Evolutionary conservation across 2,797 vertebrate genomes (phyloP).

Genomic region (Streptopelia turtur): DNA sequence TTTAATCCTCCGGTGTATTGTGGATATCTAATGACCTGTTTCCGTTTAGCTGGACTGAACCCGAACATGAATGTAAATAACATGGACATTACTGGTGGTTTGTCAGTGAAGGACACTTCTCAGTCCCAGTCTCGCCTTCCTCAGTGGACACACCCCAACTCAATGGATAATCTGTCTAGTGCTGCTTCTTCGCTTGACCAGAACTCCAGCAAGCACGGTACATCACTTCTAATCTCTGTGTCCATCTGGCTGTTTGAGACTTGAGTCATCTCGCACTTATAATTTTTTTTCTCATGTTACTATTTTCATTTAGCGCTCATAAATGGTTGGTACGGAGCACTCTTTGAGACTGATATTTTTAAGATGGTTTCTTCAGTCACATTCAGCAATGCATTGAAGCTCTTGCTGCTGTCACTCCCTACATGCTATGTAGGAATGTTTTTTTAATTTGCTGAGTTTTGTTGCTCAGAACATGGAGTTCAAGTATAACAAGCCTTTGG

Average conservation of each 20-base stretch:
- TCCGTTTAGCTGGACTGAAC: conserved; percentile 91
- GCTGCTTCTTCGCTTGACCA: conserved; percentile 93
- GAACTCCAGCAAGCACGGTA: conserved; percentile 96
- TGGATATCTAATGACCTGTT: not conserved
- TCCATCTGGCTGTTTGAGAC: not conserved
- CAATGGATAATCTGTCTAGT: conserved; percentile 91
- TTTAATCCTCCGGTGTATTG: not conserved
- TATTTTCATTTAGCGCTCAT: not conserved
- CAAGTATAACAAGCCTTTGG: not conserved
- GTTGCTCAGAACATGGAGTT: not conserved
- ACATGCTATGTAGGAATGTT: not conserved
- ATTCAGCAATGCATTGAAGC: not conserved
- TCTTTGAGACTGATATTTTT: not conserved
- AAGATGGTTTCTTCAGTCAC: not conserved
- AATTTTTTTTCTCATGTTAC: not conserved
- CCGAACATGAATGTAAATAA: conserved; percentile 96
- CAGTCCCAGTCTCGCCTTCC: conserved; percentile 98
- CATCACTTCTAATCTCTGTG: not conserved
- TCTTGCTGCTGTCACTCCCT: not conserved
- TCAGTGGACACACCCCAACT: conserved; percentile 98
- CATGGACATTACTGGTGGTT: conserved; percentile 91
- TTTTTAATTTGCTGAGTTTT: not conserved
- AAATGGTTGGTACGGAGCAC: accelerated
- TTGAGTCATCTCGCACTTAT: not conserved
- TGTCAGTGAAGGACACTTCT: conserved; percentile 93